Evolutionary conservation across 2,888 invertebrate genomes (phyloP).

Genomic region (Pseudanteris insignis): DNA sequence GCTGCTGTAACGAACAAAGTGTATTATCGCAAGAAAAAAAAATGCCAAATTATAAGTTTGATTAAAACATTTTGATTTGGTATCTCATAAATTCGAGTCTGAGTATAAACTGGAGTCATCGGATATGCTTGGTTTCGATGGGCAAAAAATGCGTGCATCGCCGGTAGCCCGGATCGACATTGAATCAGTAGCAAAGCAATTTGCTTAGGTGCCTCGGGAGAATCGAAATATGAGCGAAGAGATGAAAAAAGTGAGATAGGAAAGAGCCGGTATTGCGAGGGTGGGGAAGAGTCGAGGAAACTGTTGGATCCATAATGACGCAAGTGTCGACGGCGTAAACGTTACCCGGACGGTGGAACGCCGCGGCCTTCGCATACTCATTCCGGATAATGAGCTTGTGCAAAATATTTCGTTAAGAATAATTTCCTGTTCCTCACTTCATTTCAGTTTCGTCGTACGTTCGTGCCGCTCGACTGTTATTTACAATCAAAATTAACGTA

Average conservation of each 20-base stretch:
- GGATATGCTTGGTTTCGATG: too few relatives aligned
- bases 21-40: background rate
- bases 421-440: constrained; percentile 40
- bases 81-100: background rate
- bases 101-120: too few relatives aligned
- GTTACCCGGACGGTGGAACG: constrained; percentile 33
- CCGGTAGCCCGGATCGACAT: constrained; percentile 14
- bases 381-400: constrained; percentile 42
- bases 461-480: constrained; percentile 4
- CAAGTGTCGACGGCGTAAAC: constrained; percentile 42
- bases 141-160: too few relatives aligned
- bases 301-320: constrained; percentile 49
- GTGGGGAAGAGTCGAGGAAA: constrained; percentile 44
- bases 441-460: constrained; percentile 12
- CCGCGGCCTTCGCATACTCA: constrained; percentile 45
- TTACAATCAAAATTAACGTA: too few relatives aligned
- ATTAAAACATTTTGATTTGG: too few relatives aligned
- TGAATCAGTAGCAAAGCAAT: constrained; percentile 30
- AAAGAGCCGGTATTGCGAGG: constrained; percentile 34
- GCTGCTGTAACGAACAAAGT: background rate
- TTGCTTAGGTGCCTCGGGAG: constrained; percentile 20
- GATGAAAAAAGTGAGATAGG: constrained; percentile 36
- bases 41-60: too few relatives aligned
- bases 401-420: constrained; percentile 44
- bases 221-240: constrained; percentile 20